Base-by-base conservation (phyloP, 2,888 invertebrate species). In the Drosophila pegasa region DNA sequence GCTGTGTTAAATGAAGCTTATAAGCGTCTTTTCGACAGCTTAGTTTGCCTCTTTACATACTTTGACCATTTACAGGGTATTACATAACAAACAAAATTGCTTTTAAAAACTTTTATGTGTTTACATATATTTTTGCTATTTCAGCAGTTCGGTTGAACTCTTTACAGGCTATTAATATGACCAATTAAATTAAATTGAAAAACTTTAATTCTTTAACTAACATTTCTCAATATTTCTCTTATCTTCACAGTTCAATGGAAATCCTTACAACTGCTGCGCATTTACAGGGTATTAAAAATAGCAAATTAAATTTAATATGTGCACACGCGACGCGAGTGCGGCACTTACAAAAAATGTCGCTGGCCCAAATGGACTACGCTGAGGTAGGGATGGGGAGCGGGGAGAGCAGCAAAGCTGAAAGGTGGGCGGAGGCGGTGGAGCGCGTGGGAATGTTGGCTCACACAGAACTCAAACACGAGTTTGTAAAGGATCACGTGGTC, bases 401-500 rank as follows among this genome's bases (percentile, higher is more conserved):
- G 16, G 16, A 0, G 33, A 29, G 63, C 35, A 67, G 61, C n/a
- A n/a, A n/a, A n/a, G n/a, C n/a, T 52, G 45, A 63, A 77, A 51
- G 54, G 72, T 45, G 61, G 31, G 18, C 1, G 29, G 3, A 1
- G 10, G 7, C 18, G n/a, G 16, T 2, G 29, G 47, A 55, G 27
- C 64, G 61, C 48, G 40, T 60, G 56, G 70, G 43, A 54, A 55
- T 41, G 51, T 50, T 65, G 65, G 45, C 51, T 59, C 69, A 54
- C 22, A 45, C n/a, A 57, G 35, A 63, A 43, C 75, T 64, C 57
- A 69, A 78, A 75, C 75, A 61, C 16, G 50, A 60, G 58, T 58
- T 45, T 29, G 27, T 14, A 41, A 22, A 31, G 38, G 75, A 78
- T 67, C 55, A 78, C 62, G 74, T 75, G 79, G 75, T 69, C 56